Evolutionary conservation across 92 coral and sea anemone genomes (phyloP).

Genomic region (Zoanthus solanderi): DNA sequence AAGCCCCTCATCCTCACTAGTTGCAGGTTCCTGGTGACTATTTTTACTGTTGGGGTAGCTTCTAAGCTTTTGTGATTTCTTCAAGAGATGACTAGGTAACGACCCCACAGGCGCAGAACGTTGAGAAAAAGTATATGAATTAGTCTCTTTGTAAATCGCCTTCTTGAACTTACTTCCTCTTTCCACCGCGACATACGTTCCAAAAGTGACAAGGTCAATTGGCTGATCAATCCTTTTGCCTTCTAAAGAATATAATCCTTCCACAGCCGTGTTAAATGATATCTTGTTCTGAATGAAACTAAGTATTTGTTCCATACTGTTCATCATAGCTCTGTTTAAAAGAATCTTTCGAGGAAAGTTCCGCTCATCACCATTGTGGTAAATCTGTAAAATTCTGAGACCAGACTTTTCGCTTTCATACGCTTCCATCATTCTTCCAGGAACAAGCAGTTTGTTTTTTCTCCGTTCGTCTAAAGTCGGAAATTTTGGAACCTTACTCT

Average conservation of each 20-base stretch:
- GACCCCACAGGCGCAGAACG: slow-evolving; percentile 37
- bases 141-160: slow-evolving; percentile 52
- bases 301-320: slow-evolving; percentile 61
- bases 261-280: slow-evolving; percentile 50
- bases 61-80: slow-evolving; percentile 4
- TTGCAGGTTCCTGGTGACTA: slow-evolving; percentile 17
- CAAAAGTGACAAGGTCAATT: slow-evolving; percentile 45
- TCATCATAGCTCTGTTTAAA: slow-evolving; percentile 44
- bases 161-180: slow-evolving; percentile 68
- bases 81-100: not conserved
- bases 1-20: slow-evolving; percentile 23
- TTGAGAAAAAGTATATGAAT: not conserved
- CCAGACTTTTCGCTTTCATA: slow-evolving; percentile 67
- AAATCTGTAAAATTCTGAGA: slow-evolving; percentile 52
- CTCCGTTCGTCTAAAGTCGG: slow-evolving; percentile 37
- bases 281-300: slow-evolving; percentile 54
- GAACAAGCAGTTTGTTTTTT: slow-evolving; percentile 51
- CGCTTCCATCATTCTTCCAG: slow-evolving; percentile 63
- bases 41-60: slow-evolving; percentile 44
- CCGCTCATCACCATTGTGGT: slow-evolving; percentile 56
- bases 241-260: slow-evolving; percentile 55
- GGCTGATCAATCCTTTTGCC: slow-evolving; percentile 54
- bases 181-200: slow-evolving; percentile 65
- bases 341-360: slow-evolving; percentile 58
- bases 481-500: slow-evolving; percentile 22